These are phyloP conservation scores for Philypnodon macrostomus DNA, from an alignment of 2,797 vertebrate species.

Conservation along the genomic window DNA sequence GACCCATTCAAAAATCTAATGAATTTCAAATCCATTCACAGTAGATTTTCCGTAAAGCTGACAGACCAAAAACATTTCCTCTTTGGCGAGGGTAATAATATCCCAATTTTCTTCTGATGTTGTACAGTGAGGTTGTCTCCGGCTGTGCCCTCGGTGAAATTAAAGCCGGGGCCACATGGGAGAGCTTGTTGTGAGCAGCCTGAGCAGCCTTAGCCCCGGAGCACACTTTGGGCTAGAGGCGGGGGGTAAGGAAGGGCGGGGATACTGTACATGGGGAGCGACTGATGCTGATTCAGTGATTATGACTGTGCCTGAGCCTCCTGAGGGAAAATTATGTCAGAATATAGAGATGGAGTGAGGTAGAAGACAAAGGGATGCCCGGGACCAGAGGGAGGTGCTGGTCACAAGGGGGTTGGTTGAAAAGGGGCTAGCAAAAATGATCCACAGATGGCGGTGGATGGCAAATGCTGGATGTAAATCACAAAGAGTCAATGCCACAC, in stretches of 20 bases:
- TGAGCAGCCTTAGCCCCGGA: neutral
- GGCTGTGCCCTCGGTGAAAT: neutral
- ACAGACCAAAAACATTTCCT: too few relatives aligned
- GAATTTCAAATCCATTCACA: too few relatives aligned
- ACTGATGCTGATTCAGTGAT: slow-evolving; percentile 6
- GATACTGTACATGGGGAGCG: neutral
- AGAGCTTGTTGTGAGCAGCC: slow-evolving; percentile 5
- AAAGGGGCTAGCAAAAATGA: neutral
- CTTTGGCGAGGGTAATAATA: too few relatives aligned
- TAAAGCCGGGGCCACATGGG: neutral
- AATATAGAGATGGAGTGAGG: neutral
- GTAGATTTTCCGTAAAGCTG: too few relatives aligned
- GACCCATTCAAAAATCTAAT: too few relatives aligned
- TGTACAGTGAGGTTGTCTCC: neutral
- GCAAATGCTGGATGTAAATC: neutral
- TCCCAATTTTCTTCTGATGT: neutral
- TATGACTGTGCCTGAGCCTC: neutral
- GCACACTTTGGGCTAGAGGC: neutral
- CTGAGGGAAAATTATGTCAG: slow-evolving; percentile 7
- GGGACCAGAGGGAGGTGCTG: slow-evolving; percentile 2
- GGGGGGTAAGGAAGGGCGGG: neutral
- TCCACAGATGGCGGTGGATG: slow-evolving; percentile 3
- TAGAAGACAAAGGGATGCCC: slow-evolving; percentile 9
- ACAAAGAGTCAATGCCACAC: neutral
- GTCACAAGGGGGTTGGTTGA: neutral